Evolutionary conservation across 2,888 invertebrate genomes (phyloP), one percentile per base, ranked within the genome.

Genomic region (Galeruca laticollis): DNA sequence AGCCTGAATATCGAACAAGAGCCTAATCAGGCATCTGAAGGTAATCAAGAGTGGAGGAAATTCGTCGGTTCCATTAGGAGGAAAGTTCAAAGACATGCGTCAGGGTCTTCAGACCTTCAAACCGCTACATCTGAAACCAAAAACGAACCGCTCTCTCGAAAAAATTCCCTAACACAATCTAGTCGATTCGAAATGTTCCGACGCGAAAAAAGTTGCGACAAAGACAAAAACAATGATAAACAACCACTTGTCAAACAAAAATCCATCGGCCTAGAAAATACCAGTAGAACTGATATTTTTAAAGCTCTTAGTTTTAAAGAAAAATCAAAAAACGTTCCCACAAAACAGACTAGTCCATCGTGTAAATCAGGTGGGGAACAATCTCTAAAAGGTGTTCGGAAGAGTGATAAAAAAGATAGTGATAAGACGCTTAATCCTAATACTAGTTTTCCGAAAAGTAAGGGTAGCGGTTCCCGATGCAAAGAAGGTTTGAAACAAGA

Each of bases 401-500:
- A 84, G 81, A 82, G 82, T 81, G 84, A 84, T 71, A 82, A 82
- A 76, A 80, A 78, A 74, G 79, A 77, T 70, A 77, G 78, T 76
- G 80, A 82, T 72, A 81, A 78, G 69, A 79, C 76, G 75, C 77
- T 78, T 72, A 82, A 81, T 76, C 73, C 78, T 78, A 82, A 79
- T 75, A 78, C 80, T 79, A 82, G 79, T 78, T 81, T 77, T 73
- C 78, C 73, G 73, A 81, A 77, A 65, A 78, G 76, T 74, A 78
- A 76, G 70, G 72, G 73, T 73, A 76, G 73, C 68, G 52, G 71
- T 70, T 74, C 76, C 62, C 51, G 73, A 61, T 77, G 75, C 15
- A 81, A 80, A 67, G 79, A 78, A 26, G 78, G 79, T 56, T 79
- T 84, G 73, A 89, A 89, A 79, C 88, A 90, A 67, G 91, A 91